Base-by-base conservation (phyloP, 2,113 vertebrate genomes). In the Podarcis raffonei region DNA sequence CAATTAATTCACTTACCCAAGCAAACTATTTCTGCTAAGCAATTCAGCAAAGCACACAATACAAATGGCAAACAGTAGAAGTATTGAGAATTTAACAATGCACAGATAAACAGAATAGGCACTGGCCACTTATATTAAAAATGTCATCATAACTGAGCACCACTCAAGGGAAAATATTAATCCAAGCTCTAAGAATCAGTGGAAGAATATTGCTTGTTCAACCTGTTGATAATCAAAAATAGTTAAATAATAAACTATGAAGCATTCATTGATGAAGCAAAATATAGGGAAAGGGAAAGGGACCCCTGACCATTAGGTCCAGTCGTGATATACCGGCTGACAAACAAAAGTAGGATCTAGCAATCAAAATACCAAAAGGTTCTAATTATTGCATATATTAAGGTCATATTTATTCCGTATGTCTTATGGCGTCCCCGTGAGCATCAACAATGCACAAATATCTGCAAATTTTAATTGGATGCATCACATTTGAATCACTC, bases 91-190 rank as follows among this genome's bases (percentile, higher is more conserved):
- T 2, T 5, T 66, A 80, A 65, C n/a, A n/a, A 18, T 66, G 42
- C 48, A 32, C 59, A 89, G 39, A 15, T 81, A 87, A 92, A 75
- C 9, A 87, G 16, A 42, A 78, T 75, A 84, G 79, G 25, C 75
- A 69, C 2, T n/a, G 75, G 39, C 0, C 8, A 85, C 13, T 1
- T 86, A 57, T 87, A 86, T 18, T 35, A 84, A 81, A 53, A 27
- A 76, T 48, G 1, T 48, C 1, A n/a, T 30, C 2, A 75, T 35
- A 65, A 88, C 30, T 57, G 48, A 69, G 68, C 57, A 76, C 32
- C 66, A 1, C 9, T 80, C 16, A 6, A 6, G 30, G 59, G 48
- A 77, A 57, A 87, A 87, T 87, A 87, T 80, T 90, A 83, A 87
- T 85, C 80, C 7, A 75, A 86, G 27, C 1, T 27, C 6, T 83